Base-by-base conservation (phyloP, 2,888 invertebrate genomes). In the Agrochola macilenta region DNA sequence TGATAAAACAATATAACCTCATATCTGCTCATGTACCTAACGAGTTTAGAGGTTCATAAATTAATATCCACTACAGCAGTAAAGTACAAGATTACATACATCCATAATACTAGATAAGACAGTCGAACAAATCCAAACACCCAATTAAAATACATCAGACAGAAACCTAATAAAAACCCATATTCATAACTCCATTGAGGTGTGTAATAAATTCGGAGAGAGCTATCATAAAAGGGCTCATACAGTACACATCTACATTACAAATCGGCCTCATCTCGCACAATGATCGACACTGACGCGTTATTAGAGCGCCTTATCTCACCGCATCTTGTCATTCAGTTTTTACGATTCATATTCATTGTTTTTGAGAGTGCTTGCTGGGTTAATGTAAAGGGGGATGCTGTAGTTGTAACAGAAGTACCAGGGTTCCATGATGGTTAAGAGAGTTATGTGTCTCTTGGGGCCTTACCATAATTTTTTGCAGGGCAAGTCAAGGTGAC, bases 311-410 rank as follows among this genome's bases (percentile, higher is more conserved):
- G 87, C 92, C 91, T 92, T 93, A 94, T 94, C 94, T 87, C 88
- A 78, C 87, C 93, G 90, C 93, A 92, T 95, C 95, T 94, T 95
- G 95, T 95, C 95, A 92, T 94, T 93, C 93, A 83, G 90, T 91
- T 92, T 94, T 94, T 94, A 95, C 92, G 93, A 94, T 88, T 87
- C 91, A 78, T 85, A 91, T 91, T 94, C 95, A 95, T 95, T 95
- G 95, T 95, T 95, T 93, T 94, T 93, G 93, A 93, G 92, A 95
- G 93, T 91, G 89, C 83, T 84, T 72, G 89, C 69, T 84, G 83
- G 75, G 88, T 74, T 88, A 74, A 85, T 88, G 78, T 68, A 70
- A 70, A 81, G 79, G 74, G 77, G 65, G 35, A 63, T 57, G 54
- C 39, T 61, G 86, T 69, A 87, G 86, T 73, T 63, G 23, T 20